A percentile compares a stretch with the other conserved stretches of the same genome.
Evolutionary conservation across 2,797 vertebrate species (phyloP).

Genomic region (Sebastes iracundus): DNA sequence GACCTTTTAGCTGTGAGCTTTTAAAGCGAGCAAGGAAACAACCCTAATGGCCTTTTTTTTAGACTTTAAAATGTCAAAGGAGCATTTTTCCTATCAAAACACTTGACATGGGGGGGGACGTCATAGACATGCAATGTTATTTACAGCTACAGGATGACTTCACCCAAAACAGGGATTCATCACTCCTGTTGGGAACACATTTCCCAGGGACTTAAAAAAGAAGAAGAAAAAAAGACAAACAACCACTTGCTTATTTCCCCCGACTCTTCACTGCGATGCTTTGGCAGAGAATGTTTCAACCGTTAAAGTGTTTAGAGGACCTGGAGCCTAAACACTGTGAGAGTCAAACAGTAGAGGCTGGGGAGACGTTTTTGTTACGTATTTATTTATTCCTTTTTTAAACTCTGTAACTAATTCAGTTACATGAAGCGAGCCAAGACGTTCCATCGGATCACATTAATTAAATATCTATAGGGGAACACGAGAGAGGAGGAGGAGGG

Average conservation of each 20-base stretch:
- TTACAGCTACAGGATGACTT: constrained; percentile 63
- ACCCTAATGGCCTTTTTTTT: constrained; percentile 57
- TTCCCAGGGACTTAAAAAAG: constrained; percentile 41
- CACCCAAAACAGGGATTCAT: constrained; percentile 60
- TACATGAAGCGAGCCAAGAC: constrained; percentile 5
- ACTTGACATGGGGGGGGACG: constrained; percentile 50
- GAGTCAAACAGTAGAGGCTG: constrained; percentile 45
- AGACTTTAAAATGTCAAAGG: constrained; percentile 61
- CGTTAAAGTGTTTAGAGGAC: constrained; percentile 53
- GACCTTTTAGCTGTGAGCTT: constrained; percentile 64
- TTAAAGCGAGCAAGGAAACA: constrained; percentile 50
- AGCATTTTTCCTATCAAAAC: constrained; percentile 66
- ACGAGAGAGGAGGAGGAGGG: neutral
- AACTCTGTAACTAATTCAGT: constrained; percentile 33
- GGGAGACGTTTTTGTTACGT: constrained; percentile 8
- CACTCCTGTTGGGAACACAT: constrained; percentile 58
- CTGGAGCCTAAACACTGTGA: constrained; percentile 51
- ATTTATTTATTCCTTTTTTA: constrained; percentile 47
- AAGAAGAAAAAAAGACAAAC: constrained; percentile 38
- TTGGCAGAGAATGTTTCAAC: constrained; percentile 50
- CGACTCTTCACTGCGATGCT: constrained; percentile 37
- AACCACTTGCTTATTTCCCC: constrained; percentile 57
- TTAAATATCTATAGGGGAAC: constrained; percentile 43
- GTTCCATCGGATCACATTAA: constrained; percentile 32
- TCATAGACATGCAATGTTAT: constrained; percentile 53